Conservation (phyloP, 2,113 vertebrate genomes). For the Xiphophorus couchianus region DNA sequence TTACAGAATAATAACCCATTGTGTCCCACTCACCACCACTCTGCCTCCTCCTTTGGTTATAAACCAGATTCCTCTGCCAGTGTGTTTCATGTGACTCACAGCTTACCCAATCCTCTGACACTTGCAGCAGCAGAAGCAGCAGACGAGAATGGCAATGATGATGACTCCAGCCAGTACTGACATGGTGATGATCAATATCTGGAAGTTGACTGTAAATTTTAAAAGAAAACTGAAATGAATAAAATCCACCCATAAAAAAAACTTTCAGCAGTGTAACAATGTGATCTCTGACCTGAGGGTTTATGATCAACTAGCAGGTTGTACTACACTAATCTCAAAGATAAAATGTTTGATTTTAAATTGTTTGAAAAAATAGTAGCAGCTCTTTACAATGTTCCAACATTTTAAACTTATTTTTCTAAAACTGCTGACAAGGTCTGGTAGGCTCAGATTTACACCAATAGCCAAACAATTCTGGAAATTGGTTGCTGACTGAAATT, state of each 20-base stretch:
- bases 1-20: constrained; percentile 63
- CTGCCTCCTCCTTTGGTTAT: constrained; percentile 15
- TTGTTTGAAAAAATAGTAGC: neutral
- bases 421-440: neutral
- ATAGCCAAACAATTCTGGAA: neutral
- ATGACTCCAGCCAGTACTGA: constrained; percentile 85
- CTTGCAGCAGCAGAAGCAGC: constrained; percentile 86
- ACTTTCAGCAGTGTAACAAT: neutral
- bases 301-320: neutral
- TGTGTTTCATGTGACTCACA: constrained; percentile 33
- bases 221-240: neutral
- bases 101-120: constrained; percentile 80
- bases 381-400: neutral
- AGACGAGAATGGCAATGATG: constrained; percentile 80
- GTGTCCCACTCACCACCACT: constrained; percentile 27
- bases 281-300: neutral
- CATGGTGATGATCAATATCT: constrained; percentile 90
- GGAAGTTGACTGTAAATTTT: constrained; percentile 87
- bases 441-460: neutral
- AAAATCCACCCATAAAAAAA: neutral
- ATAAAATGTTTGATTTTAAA: neutral
- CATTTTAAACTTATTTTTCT: neutral
- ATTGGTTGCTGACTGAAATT: neutral
- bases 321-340: neutral
- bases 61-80: constrained; percentile 38